Conservation (phyloP, 2,797 vertebrate species). For the Tokudaia muenninki region DNA sequence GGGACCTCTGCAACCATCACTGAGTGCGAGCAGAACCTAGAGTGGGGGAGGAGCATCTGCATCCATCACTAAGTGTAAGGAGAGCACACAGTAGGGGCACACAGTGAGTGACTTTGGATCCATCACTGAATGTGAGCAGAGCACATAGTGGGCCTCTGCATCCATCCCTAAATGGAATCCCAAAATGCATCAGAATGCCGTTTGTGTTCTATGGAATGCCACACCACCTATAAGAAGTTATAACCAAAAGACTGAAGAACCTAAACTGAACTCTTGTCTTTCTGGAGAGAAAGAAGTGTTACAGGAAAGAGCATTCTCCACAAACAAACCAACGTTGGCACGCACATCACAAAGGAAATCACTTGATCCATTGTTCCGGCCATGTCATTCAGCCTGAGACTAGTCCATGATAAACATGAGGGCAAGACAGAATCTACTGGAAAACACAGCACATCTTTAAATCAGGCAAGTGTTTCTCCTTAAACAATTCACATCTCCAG, state of each 20-base stretch:
- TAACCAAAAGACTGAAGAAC: background rate
- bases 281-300: background rate
- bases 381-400: background rate
- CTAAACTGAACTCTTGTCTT: rapidly evolving
- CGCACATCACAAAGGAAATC: background rate
- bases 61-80: rapidly evolving
- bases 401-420: background rate
- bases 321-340: background rate
- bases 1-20: rapidly evolving
- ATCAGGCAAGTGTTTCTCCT: background rate
- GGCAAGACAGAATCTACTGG: background rate
- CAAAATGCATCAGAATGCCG: no score
- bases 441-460: background rate
- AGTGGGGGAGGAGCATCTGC: rapidly evolving
- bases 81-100: background rate
- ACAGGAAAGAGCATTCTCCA: background rate
- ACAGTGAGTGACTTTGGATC: no score
- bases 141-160: background rate
- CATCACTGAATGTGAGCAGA: background rate
- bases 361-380: no score
- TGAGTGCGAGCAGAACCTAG: background rate
- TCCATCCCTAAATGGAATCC: no score
- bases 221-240: background rate
- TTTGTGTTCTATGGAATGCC: background rate
- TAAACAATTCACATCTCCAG: background rate